Percentiles rank a stretch among this genome's conserved stretches.
These are phyloP conservation scores for Galaxias olidus DNA, from an alignment of 2,797 vertebrate species.

Conservation along the genomic window DNA sequence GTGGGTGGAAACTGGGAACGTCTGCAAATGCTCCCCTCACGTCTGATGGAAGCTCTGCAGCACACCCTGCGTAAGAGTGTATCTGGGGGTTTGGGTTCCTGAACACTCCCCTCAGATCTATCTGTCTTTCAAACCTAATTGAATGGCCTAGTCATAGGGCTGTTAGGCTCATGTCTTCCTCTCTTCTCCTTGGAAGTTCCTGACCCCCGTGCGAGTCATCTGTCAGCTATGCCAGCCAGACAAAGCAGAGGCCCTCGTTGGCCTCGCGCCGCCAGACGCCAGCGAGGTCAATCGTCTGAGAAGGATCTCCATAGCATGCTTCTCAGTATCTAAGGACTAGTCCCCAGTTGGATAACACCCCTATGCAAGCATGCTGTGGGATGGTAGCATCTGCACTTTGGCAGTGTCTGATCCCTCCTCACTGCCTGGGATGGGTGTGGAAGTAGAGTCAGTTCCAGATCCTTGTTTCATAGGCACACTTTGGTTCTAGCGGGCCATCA, in stretches of 20 bases:
- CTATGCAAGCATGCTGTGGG: no score
- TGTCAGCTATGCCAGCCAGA: conserved; percentile 67
- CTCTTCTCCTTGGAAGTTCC: conserved; percentile 74
- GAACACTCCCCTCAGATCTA: no score
- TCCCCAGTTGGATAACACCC: no score
- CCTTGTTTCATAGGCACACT: neutral
- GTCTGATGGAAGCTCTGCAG: no score
- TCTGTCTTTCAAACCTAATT: conserved; percentile 70
- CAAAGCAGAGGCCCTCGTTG: conserved; percentile 53
- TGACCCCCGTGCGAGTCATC: conserved; percentile 76
- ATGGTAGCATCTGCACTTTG: no score
- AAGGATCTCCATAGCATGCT: conserved; percentile 5
- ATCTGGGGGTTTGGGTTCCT: no score
- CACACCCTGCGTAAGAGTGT: no score
- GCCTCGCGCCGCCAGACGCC: conserved; percentile 45
- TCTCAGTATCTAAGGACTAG: conserved; percentile 33
- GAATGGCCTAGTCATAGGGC: conserved; percentile 81
- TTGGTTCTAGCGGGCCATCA: no score
- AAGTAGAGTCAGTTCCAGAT: neutral
- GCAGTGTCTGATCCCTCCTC: no score
- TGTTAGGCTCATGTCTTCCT: conserved; percentile 73
- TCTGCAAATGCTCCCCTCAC: conserved; percentile 19
- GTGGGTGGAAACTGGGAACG: conserved; percentile 17
- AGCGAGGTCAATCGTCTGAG: conserved; percentile 34
- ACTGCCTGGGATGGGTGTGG: neutral